Conservation (phyloP, 2,113 vertebrate genomes). For the Fukomys damarensis region DNA sequence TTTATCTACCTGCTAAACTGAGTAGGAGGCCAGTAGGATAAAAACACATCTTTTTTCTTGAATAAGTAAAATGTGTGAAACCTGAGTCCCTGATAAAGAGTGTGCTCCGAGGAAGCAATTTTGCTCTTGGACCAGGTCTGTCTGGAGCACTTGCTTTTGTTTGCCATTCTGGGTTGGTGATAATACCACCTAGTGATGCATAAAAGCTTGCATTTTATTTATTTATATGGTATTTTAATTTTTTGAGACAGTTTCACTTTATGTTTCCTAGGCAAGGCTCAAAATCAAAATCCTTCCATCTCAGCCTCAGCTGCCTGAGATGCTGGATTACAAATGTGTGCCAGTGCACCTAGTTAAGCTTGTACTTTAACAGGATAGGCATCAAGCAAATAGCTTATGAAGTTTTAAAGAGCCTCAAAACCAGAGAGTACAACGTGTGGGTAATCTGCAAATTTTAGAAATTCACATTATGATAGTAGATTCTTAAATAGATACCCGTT, state of each 20-base stretch:
- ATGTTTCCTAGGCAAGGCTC: neutral
- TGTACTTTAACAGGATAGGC: neutral
- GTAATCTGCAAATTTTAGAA: constrained; percentile 12
- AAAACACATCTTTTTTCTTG: neutral
- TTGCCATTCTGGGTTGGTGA: neutral
- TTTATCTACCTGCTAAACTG: neutral
- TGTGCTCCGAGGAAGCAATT: neutral
- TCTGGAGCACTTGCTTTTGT: neutral
- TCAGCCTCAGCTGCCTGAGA: neutral
- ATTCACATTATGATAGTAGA: neutral
- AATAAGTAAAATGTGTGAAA: neutral
- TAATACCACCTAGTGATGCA: neutral
- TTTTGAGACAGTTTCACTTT: neutral
- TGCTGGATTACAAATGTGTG: neutral
- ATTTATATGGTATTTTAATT: neutral
- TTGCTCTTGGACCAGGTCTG: neutral
- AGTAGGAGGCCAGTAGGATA: neutral
- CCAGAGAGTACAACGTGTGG: neutral
- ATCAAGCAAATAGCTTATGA: neutral
- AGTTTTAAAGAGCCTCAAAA: neutral
- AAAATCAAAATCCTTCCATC: neutral
- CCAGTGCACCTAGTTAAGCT: neutral
- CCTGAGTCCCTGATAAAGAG: neutral
- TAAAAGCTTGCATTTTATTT: neutral
- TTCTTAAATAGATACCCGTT: neutral